Evolutionary conservation across 2,797 vertebrate genomes (phyloP).

Genomic region (Cynodonichthys magdalenae): DNA sequence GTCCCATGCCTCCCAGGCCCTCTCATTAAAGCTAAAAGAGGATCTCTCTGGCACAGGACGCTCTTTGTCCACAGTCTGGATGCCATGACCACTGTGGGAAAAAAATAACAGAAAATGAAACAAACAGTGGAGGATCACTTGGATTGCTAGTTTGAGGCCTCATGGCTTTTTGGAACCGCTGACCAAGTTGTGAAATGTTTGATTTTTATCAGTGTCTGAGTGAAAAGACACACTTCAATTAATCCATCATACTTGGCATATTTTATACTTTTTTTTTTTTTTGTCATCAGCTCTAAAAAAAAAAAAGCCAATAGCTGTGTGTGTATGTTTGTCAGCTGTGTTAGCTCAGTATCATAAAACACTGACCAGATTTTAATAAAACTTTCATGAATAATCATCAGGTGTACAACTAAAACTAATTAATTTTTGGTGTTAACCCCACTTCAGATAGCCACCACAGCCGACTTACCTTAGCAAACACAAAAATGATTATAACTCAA

Average conservation of each 20-base stretch:
- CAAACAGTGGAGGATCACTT: constrained; percentile 64
- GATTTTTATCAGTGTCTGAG: constrained; percentile 46
- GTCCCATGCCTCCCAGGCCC: constrained; percentile 75
- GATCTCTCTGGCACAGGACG: constrained; percentile 75
- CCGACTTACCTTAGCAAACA: too few species aligned
- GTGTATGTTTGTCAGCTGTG: too few species aligned
- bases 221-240: constrained; percentile 23
- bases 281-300: background rate
- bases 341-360: too few species aligned
- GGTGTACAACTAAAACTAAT: too few species aligned
- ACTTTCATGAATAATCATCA: too few species aligned
- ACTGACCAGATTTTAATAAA: too few species aligned
- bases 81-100: constrained; percentile 70
- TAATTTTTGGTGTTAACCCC: too few species aligned
- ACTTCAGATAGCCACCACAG: too few species aligned
- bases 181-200: constrained; percentile 45
- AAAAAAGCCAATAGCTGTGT: background rate
- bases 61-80: constrained; percentile 77
- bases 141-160: constrained; percentile 57
- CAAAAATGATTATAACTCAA: too few species aligned
- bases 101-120: constrained; percentile 51
- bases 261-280: background rate
- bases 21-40: constrained; percentile 82
- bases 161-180: constrained; percentile 50
- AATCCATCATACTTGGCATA: background rate